These are phyloP conservation scores for Acleris laterana DNA, from an alignment of 2,888 invertebrate species.

Conservation along the genomic window DNA sequence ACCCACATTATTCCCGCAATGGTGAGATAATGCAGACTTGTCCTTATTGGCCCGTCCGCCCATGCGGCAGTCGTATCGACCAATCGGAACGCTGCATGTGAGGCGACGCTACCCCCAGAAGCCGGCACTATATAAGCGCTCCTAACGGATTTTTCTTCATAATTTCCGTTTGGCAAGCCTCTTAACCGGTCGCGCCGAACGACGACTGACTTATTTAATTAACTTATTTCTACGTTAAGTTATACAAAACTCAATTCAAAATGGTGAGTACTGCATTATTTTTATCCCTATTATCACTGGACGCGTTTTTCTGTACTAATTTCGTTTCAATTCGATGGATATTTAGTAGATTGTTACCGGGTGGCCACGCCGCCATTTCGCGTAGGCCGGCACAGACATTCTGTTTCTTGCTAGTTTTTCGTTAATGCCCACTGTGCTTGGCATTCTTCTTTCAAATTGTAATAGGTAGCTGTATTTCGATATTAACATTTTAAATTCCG, in stretches of 20 bases:
- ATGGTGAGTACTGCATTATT: conserved; percentile 70
- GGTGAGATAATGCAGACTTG: conserved; percentile 76
- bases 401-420: background rate
- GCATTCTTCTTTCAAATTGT: conserved; percentile 15
- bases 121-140: conserved; percentile 83
- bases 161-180: conserved; percentile 88
- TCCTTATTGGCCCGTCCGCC: conserved; percentile 75
- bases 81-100: conserved; percentile 71
- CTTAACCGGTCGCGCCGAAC: conserved; percentile 87
- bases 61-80: conserved; percentile 71
- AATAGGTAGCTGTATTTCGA: conserved; percentile 5
- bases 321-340: conserved; percentile 26
- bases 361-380: conserved; percentile 75
- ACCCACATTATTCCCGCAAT: conserved; percentile 81
- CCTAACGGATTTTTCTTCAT: conserved; percentile 71
- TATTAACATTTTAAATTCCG: conserved; percentile 28
- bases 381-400: conserved; percentile 40
- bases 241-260: conserved; percentile 77
- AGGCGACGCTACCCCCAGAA: conserved; percentile 82
- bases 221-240: conserved; percentile 78
- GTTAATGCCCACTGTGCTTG: conserved; percentile 1
- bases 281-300: conserved; percentile 36
- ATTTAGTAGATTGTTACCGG: conserved; percentile 51
- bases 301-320: conserved; percentile 30
- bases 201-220: conserved; percentile 76